Conservation (phyloP, 1,140 invertebrate species). For the Zaprionus africanus region DNA sequence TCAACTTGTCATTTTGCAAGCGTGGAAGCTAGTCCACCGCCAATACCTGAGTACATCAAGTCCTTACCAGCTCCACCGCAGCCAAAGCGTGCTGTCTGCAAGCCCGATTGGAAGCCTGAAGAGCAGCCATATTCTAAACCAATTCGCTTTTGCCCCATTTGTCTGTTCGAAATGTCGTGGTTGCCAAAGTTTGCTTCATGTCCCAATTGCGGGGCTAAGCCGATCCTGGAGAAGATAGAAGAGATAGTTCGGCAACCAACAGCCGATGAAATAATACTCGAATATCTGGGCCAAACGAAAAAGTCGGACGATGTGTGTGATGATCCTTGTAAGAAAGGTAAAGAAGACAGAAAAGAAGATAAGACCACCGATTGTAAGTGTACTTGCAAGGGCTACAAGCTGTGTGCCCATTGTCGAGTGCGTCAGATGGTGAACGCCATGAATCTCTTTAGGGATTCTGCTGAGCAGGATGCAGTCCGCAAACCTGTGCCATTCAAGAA, state of each 20-base stretch:
- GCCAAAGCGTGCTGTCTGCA: not conserved
- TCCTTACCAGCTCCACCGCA: not conserved
- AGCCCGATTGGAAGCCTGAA: not conserved
- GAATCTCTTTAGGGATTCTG: conserved; percentile 49
- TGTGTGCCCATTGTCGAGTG: conserved; percentile 76
- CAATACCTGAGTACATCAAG: not conserved
- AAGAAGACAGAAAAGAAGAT: not conserved
- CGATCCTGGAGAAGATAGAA: conserved; percentile 51
- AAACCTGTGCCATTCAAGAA: conserved; percentile 17
- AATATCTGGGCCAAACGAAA: conserved; percentile 51
- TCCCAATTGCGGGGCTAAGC: conserved; percentile 68
- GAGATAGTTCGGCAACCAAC: conserved; percentile 39
- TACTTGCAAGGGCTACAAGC: conserved; percentile 57
- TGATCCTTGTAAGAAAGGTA: conserved; percentile 31
- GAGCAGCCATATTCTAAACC: conserved; percentile 36
- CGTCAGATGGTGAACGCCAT: conserved; percentile 66
- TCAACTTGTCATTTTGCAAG: not conserved
- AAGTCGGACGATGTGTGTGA: conserved; percentile 32
- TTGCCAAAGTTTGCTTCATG: conserved; percentile 67
- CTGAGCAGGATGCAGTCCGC: conserved; percentile 1
- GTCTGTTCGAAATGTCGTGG: conserved; percentile 70
- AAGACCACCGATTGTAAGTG: conserved; percentile 54
- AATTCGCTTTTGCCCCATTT: conserved; percentile 66
- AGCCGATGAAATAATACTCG: conserved; percentile 60
- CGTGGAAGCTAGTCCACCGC: not conserved